These are phyloP conservation scores for Glaucidium brasilianum DNA, from an alignment of 2,113 vertebrate genomes.

Conservation along the genomic window DNA sequence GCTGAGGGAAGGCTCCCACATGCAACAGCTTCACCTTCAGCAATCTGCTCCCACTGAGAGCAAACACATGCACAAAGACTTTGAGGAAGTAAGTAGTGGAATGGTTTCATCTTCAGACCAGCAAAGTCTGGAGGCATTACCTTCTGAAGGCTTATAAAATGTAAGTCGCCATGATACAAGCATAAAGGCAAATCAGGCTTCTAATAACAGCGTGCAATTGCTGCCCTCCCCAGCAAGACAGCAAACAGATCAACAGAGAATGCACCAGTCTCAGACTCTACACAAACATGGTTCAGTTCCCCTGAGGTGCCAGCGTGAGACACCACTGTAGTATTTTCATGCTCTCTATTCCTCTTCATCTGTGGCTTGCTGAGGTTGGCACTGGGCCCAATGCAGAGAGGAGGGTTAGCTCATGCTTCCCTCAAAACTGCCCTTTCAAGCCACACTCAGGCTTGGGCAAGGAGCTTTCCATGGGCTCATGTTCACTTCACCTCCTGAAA, in stretches of 20 bases:
- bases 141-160: not conserved
- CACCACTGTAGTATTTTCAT: not conserved
- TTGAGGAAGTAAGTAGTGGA: not conserved
- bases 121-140: not conserved
- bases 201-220: not conserved
- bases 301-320: not conserved
- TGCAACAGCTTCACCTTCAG: not conserved
- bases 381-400: not conserved
- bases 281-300: not conserved
- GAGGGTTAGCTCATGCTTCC: not conserved
- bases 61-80: not conserved
- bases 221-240: not conserved
- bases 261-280: not conserved
- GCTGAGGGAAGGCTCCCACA: rapidly evolving
- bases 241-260: not conserved
- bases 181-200: not conserved
- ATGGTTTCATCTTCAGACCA: not conserved
- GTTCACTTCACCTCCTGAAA: rapidly evolving
- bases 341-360: not conserved
- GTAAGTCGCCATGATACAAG: not conserved
- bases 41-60: not conserved
- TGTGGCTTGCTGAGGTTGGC: not conserved
- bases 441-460: rapidly evolving
- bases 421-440: not conserved
- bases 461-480: not conserved